Evolutionary conservation across 1,140 invertebrate species (phyloP).

Genomic region (Antheraea pernyi): DNA sequence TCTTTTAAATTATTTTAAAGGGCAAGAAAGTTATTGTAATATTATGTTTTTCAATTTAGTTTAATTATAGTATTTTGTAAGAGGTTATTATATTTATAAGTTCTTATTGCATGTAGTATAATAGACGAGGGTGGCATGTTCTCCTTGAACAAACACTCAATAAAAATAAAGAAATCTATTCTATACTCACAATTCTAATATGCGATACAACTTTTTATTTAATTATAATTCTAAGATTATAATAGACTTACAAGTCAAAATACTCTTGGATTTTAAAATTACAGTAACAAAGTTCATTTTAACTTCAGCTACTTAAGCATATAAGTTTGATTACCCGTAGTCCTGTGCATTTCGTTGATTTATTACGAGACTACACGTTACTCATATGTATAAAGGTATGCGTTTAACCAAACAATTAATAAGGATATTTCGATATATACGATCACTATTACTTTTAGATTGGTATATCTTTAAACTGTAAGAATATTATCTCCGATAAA

Average conservation of each 20-base stretch:
- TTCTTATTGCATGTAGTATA: no score
- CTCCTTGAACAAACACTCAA: no score
- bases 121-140: no score
- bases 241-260: not conserved
- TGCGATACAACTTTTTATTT: no score
- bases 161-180: no score
- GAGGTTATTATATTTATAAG: no score
- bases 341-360: constrained; percentile 25
- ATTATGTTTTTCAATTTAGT: no score
- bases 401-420: constrained; percentile 34
- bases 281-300: not conserved
- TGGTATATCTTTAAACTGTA: not conserved
- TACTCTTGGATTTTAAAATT: not conserved
- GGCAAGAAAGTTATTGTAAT: no score
- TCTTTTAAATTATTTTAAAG: no score
- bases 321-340: constrained; percentile 5
- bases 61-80: no score
- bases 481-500: constrained; percentile 15
- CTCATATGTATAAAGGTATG: constrained; percentile 26
- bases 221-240: no score
- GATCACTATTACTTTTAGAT: not conserved
- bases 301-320: not conserved
- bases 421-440: constrained; percentile 9
- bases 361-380: constrained; percentile 27
- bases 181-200: no score